Evolutionary conservation across 2,113 vertebrate species (phyloP).

Genomic region (Pteronura brasiliensis): DNA sequence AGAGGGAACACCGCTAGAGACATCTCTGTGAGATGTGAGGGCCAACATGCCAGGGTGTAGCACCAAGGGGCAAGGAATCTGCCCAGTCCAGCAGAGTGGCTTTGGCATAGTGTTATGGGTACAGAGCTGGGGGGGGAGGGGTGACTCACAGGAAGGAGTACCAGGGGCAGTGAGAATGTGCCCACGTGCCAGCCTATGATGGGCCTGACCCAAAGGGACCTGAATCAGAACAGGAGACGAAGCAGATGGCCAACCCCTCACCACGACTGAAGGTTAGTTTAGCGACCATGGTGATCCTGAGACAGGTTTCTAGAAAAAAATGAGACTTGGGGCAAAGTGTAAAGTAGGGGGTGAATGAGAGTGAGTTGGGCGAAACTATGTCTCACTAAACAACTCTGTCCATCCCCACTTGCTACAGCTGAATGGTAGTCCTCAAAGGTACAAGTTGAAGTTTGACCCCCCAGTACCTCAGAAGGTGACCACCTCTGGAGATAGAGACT

Average conservation of each 20-base stretch:
- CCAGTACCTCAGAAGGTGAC: background rate
- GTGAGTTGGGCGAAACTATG: background rate
- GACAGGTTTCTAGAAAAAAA: background rate
- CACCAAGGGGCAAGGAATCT: background rate
- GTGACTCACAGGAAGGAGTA: background rate
- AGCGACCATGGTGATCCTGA: background rate
- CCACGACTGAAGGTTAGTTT: background rate
- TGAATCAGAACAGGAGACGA: background rate
- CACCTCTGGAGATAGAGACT: background rate
- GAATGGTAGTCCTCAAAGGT: background rate
- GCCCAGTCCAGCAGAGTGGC: background rate
- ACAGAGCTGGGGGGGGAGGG: background rate
- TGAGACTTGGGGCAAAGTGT: background rate
- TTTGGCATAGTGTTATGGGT: background rate
- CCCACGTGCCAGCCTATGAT: fast-evolving
- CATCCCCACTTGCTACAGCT: background rate
- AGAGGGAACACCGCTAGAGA: background rate
- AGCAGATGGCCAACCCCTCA: background rate
- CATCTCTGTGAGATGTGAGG: background rate
- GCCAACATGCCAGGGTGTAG: fast-evolving
- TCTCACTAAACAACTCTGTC: background rate
- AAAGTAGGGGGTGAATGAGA: background rate
- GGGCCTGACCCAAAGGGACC: background rate
- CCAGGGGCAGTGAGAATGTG: background rate
- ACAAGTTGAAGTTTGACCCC: background rate